A percentile compares a stretch with the other conserved stretches of the same genome.
These are phyloP conservation scores for Crepidodera aurea DNA, from an alignment of 2,888 invertebrate species.

Conservation along the genomic window DNA sequence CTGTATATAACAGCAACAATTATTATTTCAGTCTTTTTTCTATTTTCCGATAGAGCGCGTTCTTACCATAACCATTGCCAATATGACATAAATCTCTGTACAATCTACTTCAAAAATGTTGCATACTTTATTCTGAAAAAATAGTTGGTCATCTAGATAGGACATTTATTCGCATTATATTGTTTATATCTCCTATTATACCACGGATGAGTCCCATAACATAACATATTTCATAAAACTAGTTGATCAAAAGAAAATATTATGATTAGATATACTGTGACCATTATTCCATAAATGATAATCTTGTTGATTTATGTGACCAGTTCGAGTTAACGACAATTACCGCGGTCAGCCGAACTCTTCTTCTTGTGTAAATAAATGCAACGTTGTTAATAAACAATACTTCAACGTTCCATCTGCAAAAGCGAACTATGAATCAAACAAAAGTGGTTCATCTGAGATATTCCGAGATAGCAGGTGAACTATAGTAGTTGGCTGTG, in stretches of 20 bases:
- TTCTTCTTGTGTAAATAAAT: constrained; percentile 36
- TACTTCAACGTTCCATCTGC: constrained; percentile 43
- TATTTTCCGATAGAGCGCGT: too few species aligned
- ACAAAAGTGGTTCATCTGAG: constrained; percentile 57
- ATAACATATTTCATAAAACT: constrained; percentile 27
- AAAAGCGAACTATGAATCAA: constrained; percentile 48
- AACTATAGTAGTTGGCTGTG: constrained; percentile 59
- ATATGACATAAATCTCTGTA: too few species aligned
- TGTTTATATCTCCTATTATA: constrained; percentile 14
- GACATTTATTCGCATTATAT: constrained; percentile 3
- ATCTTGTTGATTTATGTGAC: constrained; percentile 34
- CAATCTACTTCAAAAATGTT: too few species aligned
- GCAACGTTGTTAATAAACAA: constrained; percentile 44
- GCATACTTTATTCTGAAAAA: not conserved
- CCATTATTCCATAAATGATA: constrained; percentile 37
- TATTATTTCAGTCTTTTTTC: too few species aligned
- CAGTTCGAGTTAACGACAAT: constrained; percentile 33
- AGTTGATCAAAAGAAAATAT: constrained; percentile 29
- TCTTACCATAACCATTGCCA: too few species aligned
- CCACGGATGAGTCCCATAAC: constrained; percentile 7
- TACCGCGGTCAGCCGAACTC: constrained; percentile 23
- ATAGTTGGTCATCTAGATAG: not conserved
- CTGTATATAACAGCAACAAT: too few species aligned
- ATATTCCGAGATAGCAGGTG: constrained; percentile 58
- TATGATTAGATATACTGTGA: constrained; percentile 31